Percentiles rank a stretch among this genome's conserved stretches.
phyloP scores from a whole-genome alignment of 2,113 vertebrate genomes.

The Dermatemys mawii region DNA sequence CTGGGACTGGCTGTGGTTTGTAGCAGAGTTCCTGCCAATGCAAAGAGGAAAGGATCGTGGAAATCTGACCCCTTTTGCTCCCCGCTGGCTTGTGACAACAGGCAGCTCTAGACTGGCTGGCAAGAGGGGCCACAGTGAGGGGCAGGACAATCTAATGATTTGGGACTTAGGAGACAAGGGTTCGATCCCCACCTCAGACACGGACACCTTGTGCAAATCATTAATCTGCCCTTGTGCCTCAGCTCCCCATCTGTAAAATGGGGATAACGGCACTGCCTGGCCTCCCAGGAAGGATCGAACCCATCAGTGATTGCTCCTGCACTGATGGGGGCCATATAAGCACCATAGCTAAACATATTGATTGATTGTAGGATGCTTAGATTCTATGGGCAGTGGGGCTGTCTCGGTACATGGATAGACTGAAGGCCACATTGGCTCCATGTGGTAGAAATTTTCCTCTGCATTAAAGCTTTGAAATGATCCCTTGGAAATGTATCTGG shows the following conservation, averaged over 20 bases:
- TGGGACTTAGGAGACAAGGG: neutral
- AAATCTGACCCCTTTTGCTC: neutral
- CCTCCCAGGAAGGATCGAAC: neutral
- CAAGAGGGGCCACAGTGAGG: neutral
- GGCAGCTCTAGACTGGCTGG: neutral
- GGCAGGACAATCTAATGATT: neutral
- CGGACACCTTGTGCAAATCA: neutral
- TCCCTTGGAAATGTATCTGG: neutral
- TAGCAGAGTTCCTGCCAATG: neutral
- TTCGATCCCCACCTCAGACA: neutral
- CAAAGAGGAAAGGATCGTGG: neutral
- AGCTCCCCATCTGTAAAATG: accelerated
- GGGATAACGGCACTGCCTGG: neutral
- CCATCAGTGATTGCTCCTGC: neutral
- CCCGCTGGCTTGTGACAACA: neutral
- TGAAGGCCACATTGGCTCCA: neutral
- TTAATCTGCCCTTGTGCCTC: accelerated
- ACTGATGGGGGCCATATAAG: neutral
- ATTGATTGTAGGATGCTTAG: neutral
- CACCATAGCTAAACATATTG: neutral
- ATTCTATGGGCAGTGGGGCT: neutral
- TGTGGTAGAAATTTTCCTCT: neutral
- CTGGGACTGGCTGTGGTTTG: neutral
- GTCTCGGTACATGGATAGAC: neutral
- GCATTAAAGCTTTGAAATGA: neutral